Percentiles rank a stretch among this genome's conserved stretches.
These are phyloP conservation scores for Drosophila emarginata DNA, from an alignment of 2,888 invertebrate species.

Conservation along the genomic window DNA sequence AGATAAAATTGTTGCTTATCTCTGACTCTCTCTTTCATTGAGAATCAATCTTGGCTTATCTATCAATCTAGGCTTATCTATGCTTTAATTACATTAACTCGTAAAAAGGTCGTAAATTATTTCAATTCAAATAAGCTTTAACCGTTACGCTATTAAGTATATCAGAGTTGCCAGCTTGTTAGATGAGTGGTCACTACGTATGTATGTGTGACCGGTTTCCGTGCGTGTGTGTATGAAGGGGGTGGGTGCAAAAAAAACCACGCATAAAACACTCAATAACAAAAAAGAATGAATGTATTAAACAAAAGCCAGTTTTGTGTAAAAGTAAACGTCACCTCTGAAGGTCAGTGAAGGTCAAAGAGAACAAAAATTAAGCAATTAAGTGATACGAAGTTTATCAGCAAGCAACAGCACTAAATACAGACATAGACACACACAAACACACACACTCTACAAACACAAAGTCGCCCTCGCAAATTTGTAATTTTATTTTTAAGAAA, in stretches of 20 bases:
- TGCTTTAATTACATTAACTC: slow-evolving; percentile 26
- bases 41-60: slow-evolving; percentile 24
- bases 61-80: slow-evolving; percentile 21
- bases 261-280: slow-evolving; percentile 28
- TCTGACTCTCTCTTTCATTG: not conserved
- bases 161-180: slow-evolving; percentile 21
- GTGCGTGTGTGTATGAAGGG: slow-evolving; percentile 6
- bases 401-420: not conserved
- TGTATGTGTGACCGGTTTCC: not conserved
- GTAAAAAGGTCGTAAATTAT: slow-evolving; percentile 34
- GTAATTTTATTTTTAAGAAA: slow-evolving; percentile 27
- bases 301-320: slow-evolving; percentile 1
- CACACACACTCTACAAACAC: too few relatives aligned
- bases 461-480: slow-evolving; percentile 15
- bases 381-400: slow-evolving; percentile 45
- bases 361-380: slow-evolving; percentile 19
- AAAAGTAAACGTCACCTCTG: not conserved
- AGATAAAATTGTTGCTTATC: slow-evolving; percentile 36
- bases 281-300: slow-evolving; percentile 24
- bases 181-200: slow-evolving; percentile 18
- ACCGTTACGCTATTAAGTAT: slow-evolving; percentile 14
- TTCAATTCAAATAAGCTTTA: slow-evolving; percentile 21
- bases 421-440: not conserved
- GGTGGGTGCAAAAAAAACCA: slow-evolving; percentile 14
- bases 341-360: slow-evolving; percentile 66